Percentiles rank a stretch among this genome's conserved stretches.
phyloP scores from a whole-genome alignment of 2,113 vertebrate species.

The Archilochus colubris region DNA sequence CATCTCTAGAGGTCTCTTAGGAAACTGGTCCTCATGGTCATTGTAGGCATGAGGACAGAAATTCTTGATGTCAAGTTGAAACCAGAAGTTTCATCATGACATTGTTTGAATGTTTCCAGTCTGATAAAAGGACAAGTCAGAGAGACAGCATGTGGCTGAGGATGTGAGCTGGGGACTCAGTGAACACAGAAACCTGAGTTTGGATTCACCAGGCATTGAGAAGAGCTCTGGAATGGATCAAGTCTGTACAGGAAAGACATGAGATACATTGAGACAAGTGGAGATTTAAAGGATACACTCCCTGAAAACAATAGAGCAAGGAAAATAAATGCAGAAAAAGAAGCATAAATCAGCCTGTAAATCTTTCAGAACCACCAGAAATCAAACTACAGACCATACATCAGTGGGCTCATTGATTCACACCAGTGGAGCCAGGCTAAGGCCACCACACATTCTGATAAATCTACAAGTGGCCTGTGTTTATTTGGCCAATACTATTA shows the following conservation, averaged over 20 bases:
- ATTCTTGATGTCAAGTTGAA: background rate
- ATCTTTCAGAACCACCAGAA: constrained; percentile 17
- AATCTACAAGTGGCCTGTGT: background rate
- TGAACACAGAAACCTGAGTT: background rate
- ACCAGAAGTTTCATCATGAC: background rate
- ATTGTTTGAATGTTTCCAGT: background rate
- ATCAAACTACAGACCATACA: background rate
- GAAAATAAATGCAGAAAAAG: background rate
- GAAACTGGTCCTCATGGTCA: background rate
- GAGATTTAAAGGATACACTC: background rate
- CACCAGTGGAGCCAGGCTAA: background rate
- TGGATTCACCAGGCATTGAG: background rate
- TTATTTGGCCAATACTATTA: constrained; percentile 31
- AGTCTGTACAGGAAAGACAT: background rate
- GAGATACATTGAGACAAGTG: background rate
- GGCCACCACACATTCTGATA: background rate
- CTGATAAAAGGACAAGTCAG: background rate
- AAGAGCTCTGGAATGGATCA: background rate
- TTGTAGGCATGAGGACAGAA: background rate
- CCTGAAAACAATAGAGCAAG: background rate
- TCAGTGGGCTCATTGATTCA: background rate
- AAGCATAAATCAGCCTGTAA: background rate
- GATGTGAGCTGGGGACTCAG: background rate
- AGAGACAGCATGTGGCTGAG: background rate
- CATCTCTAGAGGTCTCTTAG: background rate